Conservation (phyloP, 2,113 vertebrate genomes). For the Salvelinus alpinus region DNA sequence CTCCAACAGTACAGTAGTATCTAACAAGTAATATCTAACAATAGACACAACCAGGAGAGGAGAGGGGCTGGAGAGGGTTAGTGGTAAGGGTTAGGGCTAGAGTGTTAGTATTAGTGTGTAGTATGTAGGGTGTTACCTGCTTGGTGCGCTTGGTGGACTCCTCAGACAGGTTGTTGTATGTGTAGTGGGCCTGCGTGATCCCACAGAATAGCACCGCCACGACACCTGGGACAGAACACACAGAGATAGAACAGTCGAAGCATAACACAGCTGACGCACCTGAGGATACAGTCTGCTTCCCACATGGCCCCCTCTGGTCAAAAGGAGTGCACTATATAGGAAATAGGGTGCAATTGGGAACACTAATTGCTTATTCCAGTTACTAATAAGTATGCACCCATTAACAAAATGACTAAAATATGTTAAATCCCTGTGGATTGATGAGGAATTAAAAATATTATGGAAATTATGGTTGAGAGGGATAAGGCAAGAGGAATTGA, state of each 20-base stretch:
- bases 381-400: no score
- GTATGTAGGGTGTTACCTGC: constrained; percentile 75
- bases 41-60: not conserved
- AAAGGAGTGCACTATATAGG: no score
- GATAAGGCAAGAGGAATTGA: no score
- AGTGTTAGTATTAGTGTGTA: not conserved
- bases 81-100: not conserved
- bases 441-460: no score
- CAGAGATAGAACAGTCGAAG: not conserved
- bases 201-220: constrained; percentile 95
- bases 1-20: no score
- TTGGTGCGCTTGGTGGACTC: constrained; percentile 94
- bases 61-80: not conserved
- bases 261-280: not conserved
- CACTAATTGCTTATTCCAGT: no score
- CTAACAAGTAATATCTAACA: no score
- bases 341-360: no score
- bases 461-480: no score
- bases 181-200: constrained; percentile 96
- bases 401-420: no score
- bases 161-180: constrained; percentile 89
- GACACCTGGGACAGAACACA: constrained; percentile 76
- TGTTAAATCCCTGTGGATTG: no score
- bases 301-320: no score
- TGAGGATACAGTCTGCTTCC: not conserved